Conservation (phyloP, 2,113 vertebrate genomes). For the Gnathonemus echidnorhynchus region DNA sequence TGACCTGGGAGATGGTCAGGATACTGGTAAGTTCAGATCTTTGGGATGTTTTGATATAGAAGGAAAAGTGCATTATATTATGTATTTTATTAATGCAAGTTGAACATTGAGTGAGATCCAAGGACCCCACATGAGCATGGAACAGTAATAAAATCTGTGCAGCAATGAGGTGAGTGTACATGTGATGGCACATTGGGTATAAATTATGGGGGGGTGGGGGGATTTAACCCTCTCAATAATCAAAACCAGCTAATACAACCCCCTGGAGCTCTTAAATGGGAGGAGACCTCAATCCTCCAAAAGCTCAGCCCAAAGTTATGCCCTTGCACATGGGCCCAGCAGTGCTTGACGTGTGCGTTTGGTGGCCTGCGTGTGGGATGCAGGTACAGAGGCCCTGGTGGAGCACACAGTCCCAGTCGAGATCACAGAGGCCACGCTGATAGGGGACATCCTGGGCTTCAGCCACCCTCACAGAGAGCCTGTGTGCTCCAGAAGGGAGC, state of each 20-base stretch:
- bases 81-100: not conserved
- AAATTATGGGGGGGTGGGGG: not conserved
- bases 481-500: not conserved
- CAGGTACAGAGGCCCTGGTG: conserved; percentile 52
- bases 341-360: conserved; percentile 13
- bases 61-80: not conserved
- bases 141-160: not conserved
- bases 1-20: conserved; percentile 28
- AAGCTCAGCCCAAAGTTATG: not conserved
- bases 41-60: not conserved
- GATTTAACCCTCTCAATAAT: too few species aligned
- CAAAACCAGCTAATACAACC: too few species aligned
- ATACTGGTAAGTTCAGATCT: conserved; percentile 49
- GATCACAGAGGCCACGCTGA: conserved; percentile 72
- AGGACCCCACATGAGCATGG: not conserved
- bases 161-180: not conserved
- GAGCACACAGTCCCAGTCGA: conserved; percentile 69
- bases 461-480: conserved; percentile 26
- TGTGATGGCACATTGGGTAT: not conserved
- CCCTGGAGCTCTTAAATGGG: not conserved
- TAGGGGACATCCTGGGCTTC: conserved; percentile 70
- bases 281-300: not conserved
- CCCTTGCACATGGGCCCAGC: not conserved
- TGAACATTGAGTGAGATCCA: not conserved
- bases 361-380: conserved; percentile 24